phyloP scores from a whole-genome alignment of 2,797 vertebrate genomes.

The Varecia variegata region DNA sequence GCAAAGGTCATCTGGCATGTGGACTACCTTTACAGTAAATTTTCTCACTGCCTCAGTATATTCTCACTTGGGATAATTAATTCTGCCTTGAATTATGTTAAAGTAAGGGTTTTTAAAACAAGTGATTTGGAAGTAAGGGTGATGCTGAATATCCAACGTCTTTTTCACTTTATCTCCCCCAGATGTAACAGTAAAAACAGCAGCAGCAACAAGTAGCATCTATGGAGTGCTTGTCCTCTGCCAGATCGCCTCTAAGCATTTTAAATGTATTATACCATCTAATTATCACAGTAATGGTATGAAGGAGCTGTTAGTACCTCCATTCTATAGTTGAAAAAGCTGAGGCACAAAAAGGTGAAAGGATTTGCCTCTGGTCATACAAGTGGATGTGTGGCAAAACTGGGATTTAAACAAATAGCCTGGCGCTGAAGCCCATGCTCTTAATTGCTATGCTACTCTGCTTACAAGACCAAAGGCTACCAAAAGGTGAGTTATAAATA shows the following conservation, averaged over 20 bases:
- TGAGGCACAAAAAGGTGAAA: background rate
- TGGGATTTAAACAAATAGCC: background rate
- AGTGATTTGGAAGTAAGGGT: background rate
- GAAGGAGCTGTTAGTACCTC: background rate
- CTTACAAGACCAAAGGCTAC: background rate
- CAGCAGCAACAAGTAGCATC: background rate
- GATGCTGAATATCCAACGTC: background rate
- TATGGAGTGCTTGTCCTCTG: background rate
- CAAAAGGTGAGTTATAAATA: background rate
- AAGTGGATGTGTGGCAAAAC: background rate
- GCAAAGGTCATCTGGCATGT: background rate
- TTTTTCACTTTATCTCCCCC: background rate
- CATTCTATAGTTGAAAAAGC: background rate
- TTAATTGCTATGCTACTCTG: background rate
- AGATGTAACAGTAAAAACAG: background rate
- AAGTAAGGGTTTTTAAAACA: constrained; percentile 18
- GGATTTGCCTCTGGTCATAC: background rate
- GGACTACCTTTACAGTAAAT: background rate
- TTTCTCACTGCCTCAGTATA: background rate
- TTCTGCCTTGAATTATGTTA: background rate
- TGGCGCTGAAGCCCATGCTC: background rate
- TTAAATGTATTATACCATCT: background rate
- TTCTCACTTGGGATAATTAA: background rate
- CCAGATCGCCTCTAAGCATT: background rate
- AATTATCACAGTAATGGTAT: background rate